Percentiles rank a stretch among this genome's conserved stretches.
phyloP scores from a whole-genome alignment of 2,888 invertebrate species.

The Sipunculus nudus region DNA sequence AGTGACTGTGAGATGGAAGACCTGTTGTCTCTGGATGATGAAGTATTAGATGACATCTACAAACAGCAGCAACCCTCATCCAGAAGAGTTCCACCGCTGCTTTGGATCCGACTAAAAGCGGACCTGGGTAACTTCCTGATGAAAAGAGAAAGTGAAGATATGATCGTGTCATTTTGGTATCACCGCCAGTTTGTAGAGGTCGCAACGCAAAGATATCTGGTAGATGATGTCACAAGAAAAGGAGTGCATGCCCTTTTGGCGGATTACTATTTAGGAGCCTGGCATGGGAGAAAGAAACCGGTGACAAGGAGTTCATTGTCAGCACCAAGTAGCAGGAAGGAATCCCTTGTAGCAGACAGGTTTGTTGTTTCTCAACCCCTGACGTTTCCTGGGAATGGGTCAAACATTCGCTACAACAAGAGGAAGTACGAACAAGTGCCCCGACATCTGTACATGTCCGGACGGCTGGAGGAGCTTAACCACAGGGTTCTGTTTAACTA shows the following conservation, averaged over 20 bases:
- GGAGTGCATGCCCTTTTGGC: constrained; percentile 57
- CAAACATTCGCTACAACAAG: constrained; percentile 52
- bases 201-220: constrained; percentile 49
- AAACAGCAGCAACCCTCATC: constrained; percentile 43
- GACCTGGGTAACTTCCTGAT: constrained; percentile 51
- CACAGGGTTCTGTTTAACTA: constrained; percentile 60
- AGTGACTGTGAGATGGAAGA: constrained; percentile 65
- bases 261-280: constrained; percentile 60
- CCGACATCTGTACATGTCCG: constrained; percentile 56
- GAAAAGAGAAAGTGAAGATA: constrained; percentile 49
- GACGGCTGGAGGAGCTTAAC: constrained; percentile 59
- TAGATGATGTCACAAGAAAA: constrained; percentile 34
- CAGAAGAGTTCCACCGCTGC: constrained; percentile 48
- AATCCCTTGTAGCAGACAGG: constrained; percentile 39
- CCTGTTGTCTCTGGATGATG: constrained; percentile 62
- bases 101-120: constrained; percentile 57
- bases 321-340: constrained; percentile 1
- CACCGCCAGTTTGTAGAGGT: constrained; percentile 48
- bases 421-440: constrained; percentile 64
- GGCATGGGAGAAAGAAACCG: constrained; percentile 6
- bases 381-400: constrained; percentile 42
- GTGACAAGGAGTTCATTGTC: not conserved
- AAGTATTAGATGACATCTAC: constrained; percentile 51
- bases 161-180: constrained; percentile 52
- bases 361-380: constrained; percentile 53